Evolutionary conservation across 2,113 vertebrate species (phyloP).

Genomic region (Gila orcuttii): DNA sequence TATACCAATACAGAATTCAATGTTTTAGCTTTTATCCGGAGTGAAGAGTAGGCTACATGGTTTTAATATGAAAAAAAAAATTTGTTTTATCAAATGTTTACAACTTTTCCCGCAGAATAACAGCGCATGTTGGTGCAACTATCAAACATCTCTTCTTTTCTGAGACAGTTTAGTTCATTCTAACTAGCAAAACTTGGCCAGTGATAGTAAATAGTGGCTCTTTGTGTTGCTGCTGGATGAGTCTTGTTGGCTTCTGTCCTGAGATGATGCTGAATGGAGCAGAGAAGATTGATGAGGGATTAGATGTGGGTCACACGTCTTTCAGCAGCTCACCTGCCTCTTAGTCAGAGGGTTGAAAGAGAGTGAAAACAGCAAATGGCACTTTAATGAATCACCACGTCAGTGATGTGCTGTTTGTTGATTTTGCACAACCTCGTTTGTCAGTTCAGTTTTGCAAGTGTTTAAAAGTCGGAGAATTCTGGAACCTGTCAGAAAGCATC

Average conservation of each 20-base stretch:
- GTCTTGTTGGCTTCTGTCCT: slow-evolving; percentile 45
- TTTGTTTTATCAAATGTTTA: not conserved
- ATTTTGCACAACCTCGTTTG: not conserved
- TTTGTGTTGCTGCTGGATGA: slow-evolving; percentile 47
- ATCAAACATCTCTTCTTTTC: not conserved
- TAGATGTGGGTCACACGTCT: slow-evolving; percentile 64
- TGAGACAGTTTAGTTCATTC: slow-evolving; percentile 13
- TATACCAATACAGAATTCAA: not conserved
- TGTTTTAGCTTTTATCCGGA: not conserved
- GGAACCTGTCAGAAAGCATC: not conserved
- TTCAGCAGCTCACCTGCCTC: slow-evolving; percentile 45
- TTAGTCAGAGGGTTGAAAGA: slow-evolving; percentile 11
- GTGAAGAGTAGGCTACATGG: not conserved
- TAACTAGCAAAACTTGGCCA: slow-evolving; percentile 24
- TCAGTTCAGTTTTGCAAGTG: not conserved
- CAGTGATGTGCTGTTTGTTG: not conserved
- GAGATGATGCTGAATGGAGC: slow-evolving; percentile 62
- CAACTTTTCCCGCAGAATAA: not conserved
- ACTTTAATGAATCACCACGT: not conserved
- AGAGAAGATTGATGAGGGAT: slow-evolving; percentile 70
- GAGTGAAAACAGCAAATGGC: slow-evolving; percentile 31
- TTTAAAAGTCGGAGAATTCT: not conserved
- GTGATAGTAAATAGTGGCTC: slow-evolving; percentile 38
- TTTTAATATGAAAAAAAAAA: no score
- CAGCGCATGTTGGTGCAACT: slow-evolving; percentile 8